These are phyloP conservation scores for Carcharodon carcharias DNA, from an alignment of 2,797 vertebrate genomes.

Conservation along the genomic window DNA sequence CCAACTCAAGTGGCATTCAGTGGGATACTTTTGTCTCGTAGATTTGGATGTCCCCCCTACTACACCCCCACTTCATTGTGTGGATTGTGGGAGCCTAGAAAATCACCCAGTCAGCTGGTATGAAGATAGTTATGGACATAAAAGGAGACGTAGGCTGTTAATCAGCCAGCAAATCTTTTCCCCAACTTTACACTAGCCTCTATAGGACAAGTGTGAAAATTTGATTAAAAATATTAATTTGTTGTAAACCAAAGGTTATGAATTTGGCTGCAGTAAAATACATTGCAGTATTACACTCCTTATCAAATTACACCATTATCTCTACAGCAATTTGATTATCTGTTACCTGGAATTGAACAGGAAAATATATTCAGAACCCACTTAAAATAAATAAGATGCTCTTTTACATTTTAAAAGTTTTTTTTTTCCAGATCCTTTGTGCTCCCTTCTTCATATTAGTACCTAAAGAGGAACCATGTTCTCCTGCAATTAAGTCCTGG, in stretches of 20 bases:
- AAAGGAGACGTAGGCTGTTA: not conserved
- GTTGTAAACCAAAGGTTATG: not conserved
- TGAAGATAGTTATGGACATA: not conserved
- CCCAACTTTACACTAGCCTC: not conserved
- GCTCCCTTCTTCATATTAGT: not conserved
- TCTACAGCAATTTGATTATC: not conserved
- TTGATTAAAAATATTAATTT: not conserved
- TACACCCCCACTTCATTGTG: not conserved
- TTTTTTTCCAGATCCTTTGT: not conserved
- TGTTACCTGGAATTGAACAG: not conserved
- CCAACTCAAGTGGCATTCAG: not conserved
- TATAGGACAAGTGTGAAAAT: not conserved
- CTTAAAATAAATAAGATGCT: not conserved
- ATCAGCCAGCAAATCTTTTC: not conserved
- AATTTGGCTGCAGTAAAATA: not conserved
- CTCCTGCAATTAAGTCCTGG: not conserved
- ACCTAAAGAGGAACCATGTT: not conserved
- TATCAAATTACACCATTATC: not conserved
- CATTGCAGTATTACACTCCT: not conserved
- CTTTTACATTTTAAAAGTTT: not conserved
- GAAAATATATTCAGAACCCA: not conserved
- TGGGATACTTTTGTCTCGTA: no score
- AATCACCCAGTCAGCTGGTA: not conserved
- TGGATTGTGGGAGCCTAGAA: not conserved
- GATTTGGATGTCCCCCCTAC: not conserved